Evolutionary conservation across 1,140 invertebrate genomes (phyloP).

Genomic region (Drosophila albomicans): DNA sequence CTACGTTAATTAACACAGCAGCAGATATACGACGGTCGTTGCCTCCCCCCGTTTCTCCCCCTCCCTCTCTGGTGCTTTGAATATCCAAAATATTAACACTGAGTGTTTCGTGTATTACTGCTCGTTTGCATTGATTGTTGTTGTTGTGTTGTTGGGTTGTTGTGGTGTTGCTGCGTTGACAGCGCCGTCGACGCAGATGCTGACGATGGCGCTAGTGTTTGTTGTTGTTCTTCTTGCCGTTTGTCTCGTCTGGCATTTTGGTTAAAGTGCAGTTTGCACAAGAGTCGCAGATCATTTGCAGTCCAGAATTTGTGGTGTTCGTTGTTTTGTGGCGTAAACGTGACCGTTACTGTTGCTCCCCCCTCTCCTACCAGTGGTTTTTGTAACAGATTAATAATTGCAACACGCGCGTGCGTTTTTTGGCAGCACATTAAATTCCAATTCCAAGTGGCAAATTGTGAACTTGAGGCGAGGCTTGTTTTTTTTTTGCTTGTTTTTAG

Average conservation of each 20-base stretch:
- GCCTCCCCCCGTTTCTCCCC: neutral
- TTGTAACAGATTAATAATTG: slow-evolving; percentile 30
- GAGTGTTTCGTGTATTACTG: slow-evolving; percentile 44
- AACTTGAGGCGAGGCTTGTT: slow-evolving; percentile 11
- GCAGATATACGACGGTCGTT: neutral
- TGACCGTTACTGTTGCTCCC: slow-evolving; percentile 16
- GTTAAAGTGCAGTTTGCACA: slow-evolving; percentile 65
- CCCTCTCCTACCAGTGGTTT: neutral
- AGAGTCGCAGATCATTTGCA: slow-evolving; percentile 53
- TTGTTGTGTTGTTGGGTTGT: neutral
- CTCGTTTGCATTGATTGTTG: slow-evolving; percentile 7
- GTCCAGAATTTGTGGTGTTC: slow-evolving; percentile 37
- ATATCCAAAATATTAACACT: slow-evolving; percentile 41
- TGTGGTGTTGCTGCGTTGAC: neutral
- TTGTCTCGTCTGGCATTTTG: neutral
- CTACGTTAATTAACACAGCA: slow-evolving; percentile 37
- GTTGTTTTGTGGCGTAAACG: slow-evolving; percentile 59
- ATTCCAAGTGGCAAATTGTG: slow-evolving; percentile 53
- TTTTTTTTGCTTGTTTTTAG: slow-evolving; percentile 10
- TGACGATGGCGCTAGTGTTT: neutral
- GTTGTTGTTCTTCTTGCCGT: slow-evolving; percentile 32
- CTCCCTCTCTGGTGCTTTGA: slow-evolving; percentile 13
- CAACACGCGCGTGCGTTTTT: slow-evolving; percentile 56
- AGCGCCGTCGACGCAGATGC: neutral
- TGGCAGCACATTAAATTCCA: slow-evolving; percentile 48